A percentile compares a stretch with the other conserved stretches of the same genome.
Evolutionary conservation across 2,888 invertebrate genomes (phyloP).

Genomic region (Erebia palarica): DNA sequence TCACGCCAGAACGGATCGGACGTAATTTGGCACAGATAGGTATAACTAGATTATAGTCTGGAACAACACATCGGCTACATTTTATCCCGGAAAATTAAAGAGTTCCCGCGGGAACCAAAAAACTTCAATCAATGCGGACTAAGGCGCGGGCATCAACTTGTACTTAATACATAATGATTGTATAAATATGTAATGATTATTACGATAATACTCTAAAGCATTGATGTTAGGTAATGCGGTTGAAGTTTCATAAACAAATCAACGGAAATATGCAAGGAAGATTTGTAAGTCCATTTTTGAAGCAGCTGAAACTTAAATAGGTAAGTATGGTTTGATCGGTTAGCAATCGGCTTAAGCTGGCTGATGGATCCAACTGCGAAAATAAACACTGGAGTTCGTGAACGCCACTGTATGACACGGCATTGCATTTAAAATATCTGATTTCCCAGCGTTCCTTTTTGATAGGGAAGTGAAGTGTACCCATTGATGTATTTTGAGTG

Average conservation of each 20-base stretch:
- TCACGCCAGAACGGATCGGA: no score
- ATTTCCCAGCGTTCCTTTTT: neutral
- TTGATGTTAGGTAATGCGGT: neutral
- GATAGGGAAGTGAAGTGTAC: neutral
- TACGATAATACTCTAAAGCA: no score
- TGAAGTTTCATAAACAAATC: neutral
- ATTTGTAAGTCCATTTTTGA: constrained; percentile 9
- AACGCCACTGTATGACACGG: neutral
- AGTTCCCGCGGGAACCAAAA: no score
- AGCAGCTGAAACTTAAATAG: neutral
- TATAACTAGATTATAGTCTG: no score
- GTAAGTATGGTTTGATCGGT: constrained; percentile 30
- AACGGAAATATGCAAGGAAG: neutral
- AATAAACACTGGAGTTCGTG: constrained; percentile 54
- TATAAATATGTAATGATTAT: no score
- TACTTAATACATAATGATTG: no score
- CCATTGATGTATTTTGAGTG: neutral
- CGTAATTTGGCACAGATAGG: no score
- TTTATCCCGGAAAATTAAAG: no score
- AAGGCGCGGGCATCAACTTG: no score
- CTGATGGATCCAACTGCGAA: constrained; percentile 59
- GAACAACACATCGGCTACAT: no score
- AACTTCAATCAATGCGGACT: no score
- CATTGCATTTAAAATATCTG: neutral
- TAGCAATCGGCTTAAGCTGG: constrained; percentile 24